phyloP scores from a whole-genome alignment of 1,140 invertebrate species.

The Neodiprion lecontei region DNA sequence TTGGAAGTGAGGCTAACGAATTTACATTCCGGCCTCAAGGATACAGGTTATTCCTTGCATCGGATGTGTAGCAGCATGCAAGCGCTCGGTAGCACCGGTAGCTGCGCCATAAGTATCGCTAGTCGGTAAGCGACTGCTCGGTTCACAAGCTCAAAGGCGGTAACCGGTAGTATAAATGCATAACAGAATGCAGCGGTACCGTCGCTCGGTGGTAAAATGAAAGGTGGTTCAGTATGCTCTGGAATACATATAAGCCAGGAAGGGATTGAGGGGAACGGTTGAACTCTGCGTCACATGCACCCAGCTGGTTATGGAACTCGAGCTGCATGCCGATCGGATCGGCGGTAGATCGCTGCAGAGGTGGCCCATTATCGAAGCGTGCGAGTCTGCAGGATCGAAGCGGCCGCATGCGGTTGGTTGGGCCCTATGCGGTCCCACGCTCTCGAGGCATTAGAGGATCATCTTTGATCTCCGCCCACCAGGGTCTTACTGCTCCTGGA shows the following conservation, averaged over 20 bases:
- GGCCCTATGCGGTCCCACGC: constrained; percentile 39
- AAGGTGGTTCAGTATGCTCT: not conserved
- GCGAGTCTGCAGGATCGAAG: not conserved
- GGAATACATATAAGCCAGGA: no score
- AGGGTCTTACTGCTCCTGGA: constrained; percentile 35
- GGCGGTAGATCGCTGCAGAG: not conserved
- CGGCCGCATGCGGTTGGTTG: constrained; percentile 9
- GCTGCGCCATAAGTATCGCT: not conserved
- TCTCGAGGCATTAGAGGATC: constrained; percentile 43
- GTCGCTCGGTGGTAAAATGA: not conserved
- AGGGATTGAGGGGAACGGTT: no score
- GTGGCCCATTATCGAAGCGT: not conserved
- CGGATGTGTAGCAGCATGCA: not conserved
- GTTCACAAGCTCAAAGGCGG: not conserved
- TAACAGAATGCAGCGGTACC: not conserved
- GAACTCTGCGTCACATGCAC: no score
- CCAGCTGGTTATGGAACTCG: not conserved
- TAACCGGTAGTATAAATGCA: not conserved
- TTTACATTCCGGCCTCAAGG: no score
- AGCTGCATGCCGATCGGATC: not conserved
- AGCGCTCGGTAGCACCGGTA: not conserved
- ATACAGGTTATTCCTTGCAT: no score
- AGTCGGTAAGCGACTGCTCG: not conserved
- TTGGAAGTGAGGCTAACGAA: no score
- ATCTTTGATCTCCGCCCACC: constrained; percentile 31